phyloP scores from a whole-genome alignment of 2,797 vertebrate species.

The Ibycter americanus region DNA sequence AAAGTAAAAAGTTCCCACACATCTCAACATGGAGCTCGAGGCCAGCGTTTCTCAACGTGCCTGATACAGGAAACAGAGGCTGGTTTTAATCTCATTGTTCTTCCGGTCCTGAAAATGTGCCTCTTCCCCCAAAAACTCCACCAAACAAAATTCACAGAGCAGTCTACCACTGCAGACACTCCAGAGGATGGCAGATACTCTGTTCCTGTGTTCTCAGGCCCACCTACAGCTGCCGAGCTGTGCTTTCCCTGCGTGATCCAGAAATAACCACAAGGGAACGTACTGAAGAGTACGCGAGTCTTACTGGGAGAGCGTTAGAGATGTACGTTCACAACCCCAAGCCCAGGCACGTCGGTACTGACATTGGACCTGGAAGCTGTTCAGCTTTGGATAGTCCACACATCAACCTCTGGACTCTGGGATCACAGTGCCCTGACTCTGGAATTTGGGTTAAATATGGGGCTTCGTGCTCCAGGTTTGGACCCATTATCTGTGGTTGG shows the following conservation, averaged over 20 bases:
- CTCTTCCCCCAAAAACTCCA: neutral
- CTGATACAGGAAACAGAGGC: neutral
- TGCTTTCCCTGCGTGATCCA: neutral
- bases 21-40: neutral
- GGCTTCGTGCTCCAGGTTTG: neutral
- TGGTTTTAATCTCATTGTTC: neutral
- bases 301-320: neutral
- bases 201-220: too few species aligned
- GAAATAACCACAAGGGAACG: neutral
- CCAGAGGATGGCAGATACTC: neutral
- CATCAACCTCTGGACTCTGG: neutral
- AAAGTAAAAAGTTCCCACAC: neutral
- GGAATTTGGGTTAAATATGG: neutral
- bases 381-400: neutral
- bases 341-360: neutral
- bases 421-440: neutral
- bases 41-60: neutral
- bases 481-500: neutral
- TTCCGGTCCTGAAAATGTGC: neutral
- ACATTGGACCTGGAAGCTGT: neutral
- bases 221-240: accelerated
- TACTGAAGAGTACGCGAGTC: neutral
- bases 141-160: neutral
- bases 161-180: neutral
- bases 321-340: neutral